A percentile compares a stretch with the other conserved stretches of the same genome.
These are phyloP conservation scores for Clivina fossor DNA, from an alignment of 2,888 invertebrate genomes.

Conservation along the genomic window DNA sequence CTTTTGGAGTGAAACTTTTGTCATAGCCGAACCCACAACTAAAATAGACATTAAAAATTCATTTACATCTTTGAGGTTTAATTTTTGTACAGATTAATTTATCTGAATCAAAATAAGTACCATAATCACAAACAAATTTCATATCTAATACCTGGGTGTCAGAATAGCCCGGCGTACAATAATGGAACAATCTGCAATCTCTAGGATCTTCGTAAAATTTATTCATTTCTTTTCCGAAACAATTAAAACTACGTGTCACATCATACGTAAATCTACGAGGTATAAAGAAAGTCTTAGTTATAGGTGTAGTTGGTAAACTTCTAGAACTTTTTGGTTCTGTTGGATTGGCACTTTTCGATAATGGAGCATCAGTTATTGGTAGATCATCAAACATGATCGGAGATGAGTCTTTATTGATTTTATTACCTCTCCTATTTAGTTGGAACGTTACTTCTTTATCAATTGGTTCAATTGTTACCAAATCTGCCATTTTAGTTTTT, in stretches of 20 bases:
- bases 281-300: conserved; percentile 43
- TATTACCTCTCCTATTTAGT: too few species aligned
- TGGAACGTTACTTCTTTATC: too few species aligned
- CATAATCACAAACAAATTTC: conserved; percentile 62
- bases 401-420: too few species aligned
- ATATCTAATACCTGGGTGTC: conserved; percentile 60
- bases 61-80: conserved; percentile 49
- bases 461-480: too few species aligned
- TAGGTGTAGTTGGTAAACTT: conserved; percentile 48
- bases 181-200: conserved; percentile 63
- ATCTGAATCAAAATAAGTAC: conserved; percentile 58
- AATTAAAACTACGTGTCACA: conserved; percentile 53
- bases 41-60: too few species aligned
- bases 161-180: conserved; percentile 62
- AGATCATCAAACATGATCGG: conserved; percentile 29
- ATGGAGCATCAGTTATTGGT: conserved; percentile 47
- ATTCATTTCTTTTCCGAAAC: conserved; percentile 57
- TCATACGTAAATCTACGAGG: conserved; percentile 19
- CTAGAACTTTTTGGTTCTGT: conserved; percentile 46
- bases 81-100: conserved; percentile 56
- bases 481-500: too few species aligned
- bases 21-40: too few species aligned
- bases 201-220: conserved; percentile 61
- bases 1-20: too few species aligned
- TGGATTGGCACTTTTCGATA: conserved; percentile 50